Evolutionary conservation across 2,113 vertebrate species (phyloP).

Genomic region (Oryzias javanicus): DNA sequence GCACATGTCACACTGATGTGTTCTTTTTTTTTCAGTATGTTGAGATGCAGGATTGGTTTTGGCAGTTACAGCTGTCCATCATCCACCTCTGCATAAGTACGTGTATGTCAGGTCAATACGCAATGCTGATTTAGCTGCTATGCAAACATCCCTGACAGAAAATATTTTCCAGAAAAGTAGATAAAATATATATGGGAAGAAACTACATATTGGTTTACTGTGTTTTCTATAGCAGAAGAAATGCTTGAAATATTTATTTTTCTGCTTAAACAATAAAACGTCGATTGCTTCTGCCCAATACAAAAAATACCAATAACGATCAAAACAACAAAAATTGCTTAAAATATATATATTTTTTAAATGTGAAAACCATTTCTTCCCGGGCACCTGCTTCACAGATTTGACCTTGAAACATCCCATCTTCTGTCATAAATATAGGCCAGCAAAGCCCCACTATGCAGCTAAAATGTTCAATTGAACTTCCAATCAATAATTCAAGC

Average conservation of each 20-base stretch:
- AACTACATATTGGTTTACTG: too few relatives aligned
- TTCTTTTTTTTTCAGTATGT: too few relatives aligned
- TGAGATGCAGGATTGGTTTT: not conserved
- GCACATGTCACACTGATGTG: too few relatives aligned
- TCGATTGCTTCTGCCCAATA: conserved; percentile 4
- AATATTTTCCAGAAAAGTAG: too few relatives aligned
- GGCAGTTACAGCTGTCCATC: not conserved
- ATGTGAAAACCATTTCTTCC: conserved; percentile 12
- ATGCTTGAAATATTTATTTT: too few relatives aligned
- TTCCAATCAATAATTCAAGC: conserved; percentile 55
- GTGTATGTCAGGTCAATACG: too few relatives aligned
- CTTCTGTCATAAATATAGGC: conserved; percentile 27
- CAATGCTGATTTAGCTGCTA: too few relatives aligned
- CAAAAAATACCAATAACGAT: not conserved
- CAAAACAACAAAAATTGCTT: not conserved
- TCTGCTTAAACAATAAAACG: not conserved
- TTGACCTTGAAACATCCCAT: conserved; percentile 1
- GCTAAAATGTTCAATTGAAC: conserved; percentile 38
- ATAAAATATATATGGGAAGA: too few relatives aligned
- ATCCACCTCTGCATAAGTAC: not conserved
- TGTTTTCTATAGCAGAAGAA: too few relatives aligned
- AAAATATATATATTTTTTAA: conserved; percentile 3
- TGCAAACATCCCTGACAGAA: too few relatives aligned
- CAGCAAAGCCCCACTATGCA: conserved; percentile 20
- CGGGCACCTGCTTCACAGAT: conserved; percentile 15